Evolutionary conservation across 2,797 vertebrate genomes (phyloP), one percentile per base, ranked within the genome.

Genomic region (Columba guinea): DNA sequence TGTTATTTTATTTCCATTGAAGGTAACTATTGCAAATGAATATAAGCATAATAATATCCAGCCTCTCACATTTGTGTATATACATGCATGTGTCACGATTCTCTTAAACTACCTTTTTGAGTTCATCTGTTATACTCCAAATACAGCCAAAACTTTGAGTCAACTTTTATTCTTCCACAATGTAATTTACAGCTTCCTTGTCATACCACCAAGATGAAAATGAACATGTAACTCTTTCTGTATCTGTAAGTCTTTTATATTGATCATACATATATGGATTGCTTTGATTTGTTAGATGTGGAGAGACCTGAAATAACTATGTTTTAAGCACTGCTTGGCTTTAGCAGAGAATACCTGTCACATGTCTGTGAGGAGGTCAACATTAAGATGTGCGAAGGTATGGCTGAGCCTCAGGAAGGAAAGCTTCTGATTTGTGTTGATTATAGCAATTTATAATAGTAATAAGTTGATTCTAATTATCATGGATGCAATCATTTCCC

Each of bases 391-490:
- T 24, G 85, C 17, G 69, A 86, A 86, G 28, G 44, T 65, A n/a
- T 2, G 4, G 55, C 16, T 3, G 55, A 79, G 44, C 28, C 56
- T 30, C 88, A 92, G 94, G 94, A 95, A 94, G 88, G 59, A 87
- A 93, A 84, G 34, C 77, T 95, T 90, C 84, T 4, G 6, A 94
- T 93, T 95, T 82, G 63, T 79, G 80, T 79, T 95, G 83, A 96
- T 95, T 95, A 76, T 56, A 89, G 86, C 68, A 92, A 52, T 55
- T 90, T 73, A 48, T 85, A 85, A 70, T 92, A 91, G 73, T 84
- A 83, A 91, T 32, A 82, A 89, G 44, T 70, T 79, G 20, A 60
- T 89, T 83, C 52, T 93, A 95, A 95, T 97, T 96, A 96, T 65
- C 53, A 35, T 56, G 44, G 74, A 90, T 84, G 71, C 23, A 93